Percentiles rank a stretch among this genome's conserved stretches.
Evolutionary conservation across 2,113 vertebrate genomes (phyloP).

Genomic region (Nothoprocta pentlandii): DNA sequence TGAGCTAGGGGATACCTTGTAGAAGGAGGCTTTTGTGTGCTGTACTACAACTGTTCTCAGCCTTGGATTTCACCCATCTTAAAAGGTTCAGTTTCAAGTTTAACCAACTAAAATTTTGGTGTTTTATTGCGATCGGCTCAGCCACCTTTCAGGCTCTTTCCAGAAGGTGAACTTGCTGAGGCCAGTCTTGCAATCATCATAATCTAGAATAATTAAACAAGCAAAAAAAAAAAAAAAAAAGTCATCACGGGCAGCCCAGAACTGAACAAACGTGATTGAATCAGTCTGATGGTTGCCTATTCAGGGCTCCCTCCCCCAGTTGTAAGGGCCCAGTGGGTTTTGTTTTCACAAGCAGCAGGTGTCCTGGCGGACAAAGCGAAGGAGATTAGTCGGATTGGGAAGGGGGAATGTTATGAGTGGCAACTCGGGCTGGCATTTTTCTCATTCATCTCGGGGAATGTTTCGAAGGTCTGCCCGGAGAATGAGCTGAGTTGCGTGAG

Average conservation of each 20-base stretch:
- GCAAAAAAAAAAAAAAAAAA: neutral
- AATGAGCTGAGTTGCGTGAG: rapidly evolving
- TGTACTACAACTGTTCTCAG: neutral
- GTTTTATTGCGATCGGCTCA: neutral
- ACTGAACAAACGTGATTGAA: neutral
- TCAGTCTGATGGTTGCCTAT: conserved; percentile 34
- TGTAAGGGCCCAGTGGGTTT: neutral
- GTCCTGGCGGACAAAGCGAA: neutral
- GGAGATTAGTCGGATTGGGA: neutral
- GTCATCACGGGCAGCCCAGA: neutral
- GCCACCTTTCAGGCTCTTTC: neutral
- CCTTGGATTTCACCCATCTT: conserved; percentile 16
- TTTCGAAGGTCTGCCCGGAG: neutral
- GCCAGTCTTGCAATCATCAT: neutral
- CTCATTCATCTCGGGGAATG: neutral
- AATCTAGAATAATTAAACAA: neutral
- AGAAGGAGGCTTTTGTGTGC: neutral
- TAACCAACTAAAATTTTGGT: neutral
- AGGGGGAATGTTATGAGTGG: rapidly evolving
- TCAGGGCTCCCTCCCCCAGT: neutral
- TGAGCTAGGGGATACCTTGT: conserved; percentile 1
- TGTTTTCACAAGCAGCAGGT: conserved; percentile 37
- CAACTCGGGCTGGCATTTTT: rapidly evolving
- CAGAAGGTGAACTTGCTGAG: neutral
- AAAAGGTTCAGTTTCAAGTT: conserved; percentile 26